Evolutionary conservation across 30 jellyfish, hydroid and myxozoan genomes (phyloP), one percentile per base, ranked within the genome.

Genomic region (Aurelia aurita complex sp. Pacific): DNA sequence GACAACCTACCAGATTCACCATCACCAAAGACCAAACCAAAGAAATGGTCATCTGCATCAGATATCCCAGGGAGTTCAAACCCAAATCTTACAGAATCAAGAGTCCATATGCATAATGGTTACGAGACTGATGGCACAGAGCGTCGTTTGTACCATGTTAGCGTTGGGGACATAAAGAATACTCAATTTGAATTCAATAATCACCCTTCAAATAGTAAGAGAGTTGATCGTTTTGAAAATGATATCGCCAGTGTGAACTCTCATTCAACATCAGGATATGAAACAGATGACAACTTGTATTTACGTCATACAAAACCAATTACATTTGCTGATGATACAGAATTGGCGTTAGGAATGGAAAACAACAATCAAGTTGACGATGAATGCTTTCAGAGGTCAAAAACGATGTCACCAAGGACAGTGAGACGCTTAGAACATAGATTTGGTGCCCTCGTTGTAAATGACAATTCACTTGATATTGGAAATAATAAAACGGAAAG

Each of bases 211-310:
- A 35, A 62, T 6, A 64, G 11, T 19, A 10, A 19, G 32, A 13
- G 40, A 23, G 42, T 4, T 55, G 50, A 62, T n/a, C 79, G 62
- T 6, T 60, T 43, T 17, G 91, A 82, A 71, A 55, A 60, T n/a
- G 91, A 82, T 36, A 82, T 82, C 33, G 91, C 81, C 1, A 82
- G 91, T 38, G 91, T 82, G 0, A 82, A 82, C 29, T 82, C 91
- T 11, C 86, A 82, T 61, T 82, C 91, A 55, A 82, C 91, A 59
- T 82, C 91, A 36, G 91, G 91, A 14, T 82, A 82, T 71, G 91
- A 82, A 62, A 82, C 91, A 34, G 91, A 82, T 61, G 91, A 82
- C 71, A 60, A 59, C 66, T 85, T 32, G 16, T 60, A 61, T 33
- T 23, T 82, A 40, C 62, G 11, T 32, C 43, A n/a, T 13, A 10